Percentiles rank a stretch among this genome's conserved stretches.
phyloP scores from a whole-genome alignment of 2,888 invertebrate species.

The Synanthedon andrenaeformis region DNA sequence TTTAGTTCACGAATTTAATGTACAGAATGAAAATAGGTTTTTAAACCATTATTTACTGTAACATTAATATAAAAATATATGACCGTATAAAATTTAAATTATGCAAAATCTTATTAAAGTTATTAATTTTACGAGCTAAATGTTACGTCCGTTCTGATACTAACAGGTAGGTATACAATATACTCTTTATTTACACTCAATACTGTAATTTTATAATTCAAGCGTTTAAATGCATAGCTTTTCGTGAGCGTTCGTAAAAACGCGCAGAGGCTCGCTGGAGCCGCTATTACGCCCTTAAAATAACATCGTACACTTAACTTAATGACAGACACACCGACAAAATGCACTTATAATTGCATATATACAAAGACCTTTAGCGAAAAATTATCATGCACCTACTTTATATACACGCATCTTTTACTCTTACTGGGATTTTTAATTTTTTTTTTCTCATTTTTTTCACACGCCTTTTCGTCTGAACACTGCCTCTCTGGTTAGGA shows the following conservation, averaged over 20 bases:
- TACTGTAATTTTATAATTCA: slow-evolving; percentile 69
- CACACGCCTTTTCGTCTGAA: too few relatives aligned
- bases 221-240: slow-evolving; percentile 70
- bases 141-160: too few relatives aligned
- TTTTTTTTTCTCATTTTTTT: neutral
- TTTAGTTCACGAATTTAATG: too few relatives aligned
- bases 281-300: slow-evolving; percentile 67
- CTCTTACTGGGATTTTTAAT: neutral
- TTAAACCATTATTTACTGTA: too few relatives aligned
- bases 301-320: slow-evolving; percentile 71
- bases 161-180: neutral
- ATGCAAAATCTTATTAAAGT: too few relatives aligned
- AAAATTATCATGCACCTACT: slow-evolving; percentile 57
- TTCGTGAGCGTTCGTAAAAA: slow-evolving; percentile 59
- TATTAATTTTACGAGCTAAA: too few relatives aligned
- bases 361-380: slow-evolving; percentile 65
- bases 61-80: too few relatives aligned
- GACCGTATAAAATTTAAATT: too few relatives aligned
- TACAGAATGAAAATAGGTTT: too few relatives aligned
- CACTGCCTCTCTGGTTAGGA: too few relatives aligned
- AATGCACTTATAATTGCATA: slow-evolving; percentile 68
- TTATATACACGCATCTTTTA: slow-evolving; percentile 11
- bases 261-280: slow-evolving; percentile 48
- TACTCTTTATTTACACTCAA: slow-evolving; percentile 50
- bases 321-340: slow-evolving; percentile 68